phyloP scores from a whole-genome alignment of 92 coral and sea anemone species.

The Epizoanthus scotinus region DNA sequence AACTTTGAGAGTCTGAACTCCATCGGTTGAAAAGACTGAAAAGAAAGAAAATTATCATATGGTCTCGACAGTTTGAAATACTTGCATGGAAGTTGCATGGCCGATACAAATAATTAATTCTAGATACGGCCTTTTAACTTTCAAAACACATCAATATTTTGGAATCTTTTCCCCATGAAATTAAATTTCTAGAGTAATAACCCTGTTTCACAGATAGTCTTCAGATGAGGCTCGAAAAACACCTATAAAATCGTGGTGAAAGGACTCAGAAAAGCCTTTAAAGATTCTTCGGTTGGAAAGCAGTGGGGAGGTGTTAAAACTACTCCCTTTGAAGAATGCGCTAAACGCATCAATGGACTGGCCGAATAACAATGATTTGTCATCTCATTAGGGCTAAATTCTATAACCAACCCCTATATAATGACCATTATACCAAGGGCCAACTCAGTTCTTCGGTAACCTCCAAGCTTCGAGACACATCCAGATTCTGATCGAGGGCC shows the following conservation, averaged over 20 bases:
- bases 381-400: constrained; percentile 15
- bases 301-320: constrained; percentile 12
- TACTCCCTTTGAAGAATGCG: constrained; percentile 28
- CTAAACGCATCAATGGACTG: neutral
- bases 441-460: constrained; percentile 1
- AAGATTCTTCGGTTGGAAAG: constrained; percentile 21
- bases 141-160: too few relatives aligned
- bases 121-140: neutral
- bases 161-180: too few relatives aligned
- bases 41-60: constrained; percentile 30
- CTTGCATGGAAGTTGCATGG: neutral
- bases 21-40: neutral
- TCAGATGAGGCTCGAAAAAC: neutral
- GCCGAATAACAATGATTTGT: too few relatives aligned
- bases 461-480: neutral
- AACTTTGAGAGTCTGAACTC: constrained; percentile 27
- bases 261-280: constrained; percentile 25
- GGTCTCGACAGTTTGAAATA: constrained; percentile 31
- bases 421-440: neutral
- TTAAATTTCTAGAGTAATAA: neutral
- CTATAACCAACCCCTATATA: constrained; percentile 24
- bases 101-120: neutral
- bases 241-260: constrained; percentile 13
- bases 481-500: constrained; percentile 1
- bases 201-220: neutral